These are phyloP conservation scores for Xestia rhomboidea DNA, from an alignment of 2,888 invertebrate genomes.

Conservation along the genomic window DNA sequence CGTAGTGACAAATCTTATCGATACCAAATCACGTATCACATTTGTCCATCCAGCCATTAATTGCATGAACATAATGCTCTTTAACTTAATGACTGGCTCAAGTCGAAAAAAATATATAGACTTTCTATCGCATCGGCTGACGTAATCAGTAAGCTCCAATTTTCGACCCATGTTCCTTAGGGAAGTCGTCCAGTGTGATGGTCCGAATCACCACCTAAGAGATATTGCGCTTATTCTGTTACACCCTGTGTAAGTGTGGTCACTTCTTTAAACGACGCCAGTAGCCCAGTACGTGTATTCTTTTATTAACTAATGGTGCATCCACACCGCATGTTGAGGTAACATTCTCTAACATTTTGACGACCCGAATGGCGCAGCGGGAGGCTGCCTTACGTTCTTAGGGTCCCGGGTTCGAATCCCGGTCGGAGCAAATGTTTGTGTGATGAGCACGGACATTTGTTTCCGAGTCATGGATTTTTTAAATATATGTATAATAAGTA, in stretches of 20 bases:
- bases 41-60: neutral
- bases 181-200: neutral
- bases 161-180: neutral
- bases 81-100: neutral
- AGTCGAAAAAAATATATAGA: neutral
- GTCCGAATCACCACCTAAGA: neutral
- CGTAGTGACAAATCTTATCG: neutral
- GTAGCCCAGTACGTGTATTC: too few species aligned
- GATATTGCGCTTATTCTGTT: neutral
- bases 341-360: too few species aligned
- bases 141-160: neutral
- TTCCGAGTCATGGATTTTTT: too few species aligned
- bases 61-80: neutral
- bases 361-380: too few species aligned
- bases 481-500: too few species aligned
- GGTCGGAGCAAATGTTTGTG: too few species aligned
- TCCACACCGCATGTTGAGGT: too few species aligned
- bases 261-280: neutral
- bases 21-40: neutral
- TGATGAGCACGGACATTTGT: too few species aligned
- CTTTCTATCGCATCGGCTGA: neutral
- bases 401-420: too few species aligned
- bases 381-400: too few species aligned
- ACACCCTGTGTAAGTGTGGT: neutral
- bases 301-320: neutral